Evolutionary conservation across 2,113 vertebrate species (phyloP).

Genomic region (Nibea coibor): DNA sequence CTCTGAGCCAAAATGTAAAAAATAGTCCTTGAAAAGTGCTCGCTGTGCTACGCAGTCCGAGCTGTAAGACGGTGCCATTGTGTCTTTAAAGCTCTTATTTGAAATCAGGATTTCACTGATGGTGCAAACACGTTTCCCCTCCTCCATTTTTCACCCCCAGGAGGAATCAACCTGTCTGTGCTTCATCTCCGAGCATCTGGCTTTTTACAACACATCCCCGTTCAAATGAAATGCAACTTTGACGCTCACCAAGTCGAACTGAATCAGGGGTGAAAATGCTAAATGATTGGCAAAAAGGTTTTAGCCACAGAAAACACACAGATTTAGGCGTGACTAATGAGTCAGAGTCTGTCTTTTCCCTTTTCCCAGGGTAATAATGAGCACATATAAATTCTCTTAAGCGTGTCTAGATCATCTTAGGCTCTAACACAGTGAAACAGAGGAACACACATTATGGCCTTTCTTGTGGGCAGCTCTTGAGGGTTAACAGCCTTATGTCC

Average conservation of each 20-base stretch:
- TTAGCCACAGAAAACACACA: neutral
- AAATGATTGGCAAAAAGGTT: slow-evolving; percentile 19
- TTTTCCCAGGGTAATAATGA: slow-evolving; percentile 35
- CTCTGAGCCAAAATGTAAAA: slow-evolving; percentile 62
- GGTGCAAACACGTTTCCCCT: slow-evolving; percentile 37
- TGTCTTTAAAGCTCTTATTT: slow-evolving; percentile 25
- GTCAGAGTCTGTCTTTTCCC: slow-evolving; percentile 22
- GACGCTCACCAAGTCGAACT: slow-evolving; percentile 28
- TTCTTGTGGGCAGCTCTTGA: slow-evolving; percentile 54
- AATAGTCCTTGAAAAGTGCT: slow-evolving; percentile 18
- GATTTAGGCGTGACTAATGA: slow-evolving; percentile 22
- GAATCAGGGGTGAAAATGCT: slow-evolving; percentile 36
- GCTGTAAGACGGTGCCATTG: slow-evolving; percentile 5
- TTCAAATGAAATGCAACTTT: slow-evolving; percentile 52
- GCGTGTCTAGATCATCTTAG: slow-evolving; percentile 46
- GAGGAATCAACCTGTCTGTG: slow-evolving; percentile 65
- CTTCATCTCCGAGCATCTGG: slow-evolving; percentile 62
- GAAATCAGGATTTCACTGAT: slow-evolving; percentile 27
- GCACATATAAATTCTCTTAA: slow-evolving; percentile 37
- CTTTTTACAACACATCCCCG: slow-evolving; percentile 52
- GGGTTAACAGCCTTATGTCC: slow-evolving; percentile 71
- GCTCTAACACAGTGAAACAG: slow-evolving; percentile 42
- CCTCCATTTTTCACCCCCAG: slow-evolving; percentile 42
- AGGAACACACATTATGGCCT: slow-evolving; percentile 63
- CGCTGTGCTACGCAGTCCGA: slow-evolving; percentile 13